phyloP scores from a whole-genome alignment of 2,797 vertebrate species.

The Girardinus metallicus region DNA sequence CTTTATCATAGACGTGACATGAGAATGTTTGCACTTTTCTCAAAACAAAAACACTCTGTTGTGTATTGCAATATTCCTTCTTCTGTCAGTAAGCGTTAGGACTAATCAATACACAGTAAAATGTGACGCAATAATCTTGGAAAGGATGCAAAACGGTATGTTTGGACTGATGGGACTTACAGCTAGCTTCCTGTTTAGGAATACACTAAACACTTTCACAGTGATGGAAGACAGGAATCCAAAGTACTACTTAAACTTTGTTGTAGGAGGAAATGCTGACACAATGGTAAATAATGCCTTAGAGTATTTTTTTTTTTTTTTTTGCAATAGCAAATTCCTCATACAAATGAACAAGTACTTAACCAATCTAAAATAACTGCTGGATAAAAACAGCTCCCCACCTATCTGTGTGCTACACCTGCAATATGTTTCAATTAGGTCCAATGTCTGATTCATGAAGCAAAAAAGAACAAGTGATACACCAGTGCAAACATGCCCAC shows the following conservation, averaged over 20 bases:
- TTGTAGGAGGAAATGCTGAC: not conserved
- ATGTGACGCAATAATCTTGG: not conserved
- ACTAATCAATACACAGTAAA: slow-evolving; percentile 20
- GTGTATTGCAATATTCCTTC: not conserved
- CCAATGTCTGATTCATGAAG: not conserved
- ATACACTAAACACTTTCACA: slow-evolving; percentile 57
- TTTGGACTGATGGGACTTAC: slow-evolving; percentile 48
- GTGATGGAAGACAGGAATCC: slow-evolving; percentile 49
- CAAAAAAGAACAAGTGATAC: not conserved
- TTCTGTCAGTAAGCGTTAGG: slow-evolving; percentile 10
- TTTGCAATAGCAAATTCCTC: not conserved
- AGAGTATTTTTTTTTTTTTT: not conserved
- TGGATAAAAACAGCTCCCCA: not conserved
- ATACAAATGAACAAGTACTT: not conserved
- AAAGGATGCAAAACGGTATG: slow-evolving; percentile 9
- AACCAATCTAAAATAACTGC: not conserved
- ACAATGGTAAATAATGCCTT: not conserved
- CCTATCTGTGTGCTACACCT: not conserved
- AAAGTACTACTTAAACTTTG: not conserved
- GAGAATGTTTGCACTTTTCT: slow-evolving; percentile 25
- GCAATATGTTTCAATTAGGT: not conserved
- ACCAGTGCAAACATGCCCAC: not conserved
- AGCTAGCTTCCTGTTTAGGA: slow-evolving; percentile 65
- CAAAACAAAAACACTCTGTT: slow-evolving; percentile 9
- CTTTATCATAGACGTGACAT: slow-evolving; percentile 48